A percentile compares a stretch with the other conserved stretches of the same genome.
Evolutionary conservation across 2,797 vertebrate species (phyloP).

Genomic region (Knipowitschia caucasica): DNA sequence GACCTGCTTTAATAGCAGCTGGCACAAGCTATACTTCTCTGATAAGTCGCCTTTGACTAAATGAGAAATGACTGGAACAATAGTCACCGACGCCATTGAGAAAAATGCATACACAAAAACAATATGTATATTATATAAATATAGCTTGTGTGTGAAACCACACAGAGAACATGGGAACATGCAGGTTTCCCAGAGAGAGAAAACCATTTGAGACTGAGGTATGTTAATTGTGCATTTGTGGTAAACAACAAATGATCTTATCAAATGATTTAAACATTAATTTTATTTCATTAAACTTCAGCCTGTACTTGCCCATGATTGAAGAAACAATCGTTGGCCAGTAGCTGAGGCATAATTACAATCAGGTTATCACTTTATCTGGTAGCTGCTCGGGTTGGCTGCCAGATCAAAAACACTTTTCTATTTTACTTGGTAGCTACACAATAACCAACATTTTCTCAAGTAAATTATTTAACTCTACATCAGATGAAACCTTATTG

Average conservation of each 20-base stretch:
- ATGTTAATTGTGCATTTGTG: conserved; percentile 19
- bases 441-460: not conserved
- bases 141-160: not conserved
- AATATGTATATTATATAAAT: too few relatives aligned
- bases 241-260: conserved; percentile 8
- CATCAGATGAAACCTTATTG: not conserved
- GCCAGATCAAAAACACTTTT: conserved; percentile 19
- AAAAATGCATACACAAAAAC: conserved; percentile 35
- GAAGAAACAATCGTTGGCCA: conserved; percentile 45
- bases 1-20: conserved; percentile 49
- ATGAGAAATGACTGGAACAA: conserved; percentile 60
- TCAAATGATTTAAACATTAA: conserved; percentile 23
- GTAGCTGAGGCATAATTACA: conserved; percentile 34
- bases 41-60: conserved; percentile 51
- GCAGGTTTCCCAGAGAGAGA: conserved; percentile 10
- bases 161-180: not conserved
- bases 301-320: conserved; percentile 48
- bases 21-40: conserved; percentile 38
- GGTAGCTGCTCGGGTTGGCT: conserved; percentile 28
- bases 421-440: conserved; percentile 3
- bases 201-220: conserved; percentile 6
- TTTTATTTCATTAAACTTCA: conserved; percentile 39
- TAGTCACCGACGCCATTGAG: conserved; percentile 52
- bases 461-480: not conserved
- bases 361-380: conserved; percentile 43